Percentiles rank a stretch among this genome's conserved stretches.
These are phyloP conservation scores for Himantopus leucocephalus DNA, from an alignment of 2,113 vertebrate species.

Conservation along the genomic window DNA sequence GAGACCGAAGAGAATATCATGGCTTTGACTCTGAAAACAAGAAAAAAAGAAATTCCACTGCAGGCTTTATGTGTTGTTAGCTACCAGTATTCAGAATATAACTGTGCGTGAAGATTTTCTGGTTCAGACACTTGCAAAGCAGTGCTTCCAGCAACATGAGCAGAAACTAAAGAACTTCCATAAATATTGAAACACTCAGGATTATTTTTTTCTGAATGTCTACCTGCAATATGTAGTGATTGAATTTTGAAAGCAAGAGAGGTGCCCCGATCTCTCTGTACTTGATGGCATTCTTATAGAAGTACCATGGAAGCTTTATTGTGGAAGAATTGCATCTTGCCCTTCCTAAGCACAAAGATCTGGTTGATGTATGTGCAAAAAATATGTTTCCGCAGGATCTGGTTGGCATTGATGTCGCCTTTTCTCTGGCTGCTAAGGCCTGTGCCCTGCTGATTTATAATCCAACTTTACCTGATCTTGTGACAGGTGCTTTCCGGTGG, in stretches of 20 bases:
- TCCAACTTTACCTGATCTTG: neutral
- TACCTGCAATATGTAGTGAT: neutral
- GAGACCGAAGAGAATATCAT: neutral
- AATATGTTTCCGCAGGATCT: neutral
- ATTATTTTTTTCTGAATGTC: neutral
- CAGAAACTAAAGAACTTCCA: neutral
- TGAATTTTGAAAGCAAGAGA: neutral
- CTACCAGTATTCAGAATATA: neutral
- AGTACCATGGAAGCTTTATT: neutral
- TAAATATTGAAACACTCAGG: neutral
- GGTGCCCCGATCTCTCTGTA: neutral
- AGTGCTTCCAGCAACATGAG: neutral
- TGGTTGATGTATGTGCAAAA: neutral
- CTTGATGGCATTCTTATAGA: neutral
- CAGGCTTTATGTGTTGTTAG: neutral
- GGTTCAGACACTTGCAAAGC: neutral
- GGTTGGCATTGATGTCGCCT: accelerated
- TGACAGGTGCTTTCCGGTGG: conserved; percentile 91
- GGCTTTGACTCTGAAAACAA: neutral
- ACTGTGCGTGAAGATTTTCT: neutral
- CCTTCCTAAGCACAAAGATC: neutral
- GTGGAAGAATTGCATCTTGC: neutral
- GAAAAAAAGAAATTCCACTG: neutral
- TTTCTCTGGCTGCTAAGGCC: neutral
- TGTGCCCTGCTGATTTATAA: neutral